Conservation (phyloP, 2,888 invertebrate genomes). For the Amphiduros pacificus region DNA sequence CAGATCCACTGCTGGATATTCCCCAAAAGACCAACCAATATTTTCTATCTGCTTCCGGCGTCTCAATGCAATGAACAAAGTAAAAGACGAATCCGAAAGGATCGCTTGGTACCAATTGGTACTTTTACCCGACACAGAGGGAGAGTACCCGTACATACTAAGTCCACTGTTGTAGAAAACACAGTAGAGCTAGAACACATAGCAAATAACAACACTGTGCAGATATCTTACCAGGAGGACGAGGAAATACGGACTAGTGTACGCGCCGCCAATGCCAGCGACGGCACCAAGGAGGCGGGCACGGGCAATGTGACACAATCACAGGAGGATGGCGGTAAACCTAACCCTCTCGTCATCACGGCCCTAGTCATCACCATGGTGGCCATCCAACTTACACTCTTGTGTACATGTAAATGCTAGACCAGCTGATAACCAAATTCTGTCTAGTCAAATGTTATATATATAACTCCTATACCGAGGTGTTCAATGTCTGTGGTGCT, state of each 20-base stretch:
- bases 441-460: no score
- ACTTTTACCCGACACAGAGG: slow-evolving; percentile 12
- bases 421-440: no score
- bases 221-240: neutral
- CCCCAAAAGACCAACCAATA: slow-evolving; percentile 10
- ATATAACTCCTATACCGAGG: no score
- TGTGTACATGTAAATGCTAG: slow-evolving; percentile 14
- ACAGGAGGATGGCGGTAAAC: neutral
- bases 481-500: no score
- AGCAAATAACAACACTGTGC: neutral
- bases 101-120: slow-evolving; percentile 17
- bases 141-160: neutral
- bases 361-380: slow-evolving; percentile 13
- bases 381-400: slow-evolving; percentile 11
- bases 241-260: neutral
- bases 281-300: neutral
- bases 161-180: neutral
- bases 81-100: slow-evolving; percentile 13
- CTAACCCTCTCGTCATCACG: slow-evolving; percentile 8
- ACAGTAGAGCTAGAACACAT: neutral
- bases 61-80: slow-evolving; percentile 24
- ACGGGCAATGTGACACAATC: neutral
- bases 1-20: slow-evolving; percentile 25
- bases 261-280: neutral
- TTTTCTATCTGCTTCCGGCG: slow-evolving; percentile 23